Conservation (phyloP, 2,113 vertebrate species). For the Silurus asotus region DNA sequence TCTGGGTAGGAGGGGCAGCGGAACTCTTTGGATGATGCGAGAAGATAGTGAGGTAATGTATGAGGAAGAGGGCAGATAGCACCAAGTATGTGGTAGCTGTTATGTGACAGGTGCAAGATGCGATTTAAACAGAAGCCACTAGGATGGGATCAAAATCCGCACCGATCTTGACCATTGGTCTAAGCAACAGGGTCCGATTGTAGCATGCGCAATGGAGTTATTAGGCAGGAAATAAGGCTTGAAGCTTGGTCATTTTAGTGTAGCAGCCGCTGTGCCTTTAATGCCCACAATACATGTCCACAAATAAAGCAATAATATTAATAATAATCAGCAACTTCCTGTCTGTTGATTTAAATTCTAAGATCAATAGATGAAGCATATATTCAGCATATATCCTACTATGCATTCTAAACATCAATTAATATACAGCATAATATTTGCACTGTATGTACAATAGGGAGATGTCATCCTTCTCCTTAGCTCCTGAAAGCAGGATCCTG, state of each 20-base stretch:
- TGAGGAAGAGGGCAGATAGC: background rate
- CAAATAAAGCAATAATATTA: constrained; percentile 5
- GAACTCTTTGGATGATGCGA: too few relatives aligned
- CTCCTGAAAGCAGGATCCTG: background rate
- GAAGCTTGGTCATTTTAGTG: background rate
- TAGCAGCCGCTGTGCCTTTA: constrained; percentile 18
- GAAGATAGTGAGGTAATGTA: background rate
- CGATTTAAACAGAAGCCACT: background rate
- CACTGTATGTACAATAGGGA: background rate
- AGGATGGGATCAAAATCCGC: background rate
- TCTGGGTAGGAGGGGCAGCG: too few relatives aligned
- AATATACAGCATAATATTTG: background rate
- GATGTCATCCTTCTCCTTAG: background rate
- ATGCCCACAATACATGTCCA: too few relatives aligned
- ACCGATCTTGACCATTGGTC: too few relatives aligned
- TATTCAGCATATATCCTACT: background rate
- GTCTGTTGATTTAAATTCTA: background rate
- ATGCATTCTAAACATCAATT: background rate
- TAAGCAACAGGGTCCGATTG: too few relatives aligned
- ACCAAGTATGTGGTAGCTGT: too few relatives aligned
- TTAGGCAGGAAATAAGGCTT: background rate
- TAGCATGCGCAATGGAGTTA: too few relatives aligned
- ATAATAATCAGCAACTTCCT: background rate
- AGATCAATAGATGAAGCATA: background rate
- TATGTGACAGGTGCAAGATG: too few relatives aligned